These are phyloP conservation scores for Amiota mariae DNA, from an alignment of 2,888 invertebrate species.

Conservation along the genomic window DNA sequence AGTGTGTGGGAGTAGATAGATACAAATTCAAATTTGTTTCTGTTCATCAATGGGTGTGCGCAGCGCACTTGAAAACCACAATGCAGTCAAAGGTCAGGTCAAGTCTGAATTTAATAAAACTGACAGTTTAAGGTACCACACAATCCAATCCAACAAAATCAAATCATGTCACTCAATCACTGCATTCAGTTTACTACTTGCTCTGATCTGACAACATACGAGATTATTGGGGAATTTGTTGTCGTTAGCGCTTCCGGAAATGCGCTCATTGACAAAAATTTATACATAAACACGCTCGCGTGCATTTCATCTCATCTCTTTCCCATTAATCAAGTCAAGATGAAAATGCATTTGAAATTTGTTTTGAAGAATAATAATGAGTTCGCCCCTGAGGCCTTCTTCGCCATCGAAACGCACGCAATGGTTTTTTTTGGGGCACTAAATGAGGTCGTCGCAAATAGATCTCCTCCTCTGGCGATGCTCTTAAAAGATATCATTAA, in stretches of 20 bases:
- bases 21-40: conserved; percentile 31
- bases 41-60: conserved; percentile 33
- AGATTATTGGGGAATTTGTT: background rate
- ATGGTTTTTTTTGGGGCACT: conserved; percentile 9
- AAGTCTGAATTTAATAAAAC: conserved; percentile 29
- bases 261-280: conserved; percentile 56
- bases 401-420: background rate
- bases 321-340: conserved; percentile 2
- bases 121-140: too few relatives aligned
- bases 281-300: background rate
- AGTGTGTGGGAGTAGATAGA: background rate
- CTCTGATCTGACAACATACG: conserved; percentile 4
- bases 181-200: conserved; percentile 33
- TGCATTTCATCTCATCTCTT: background rate
- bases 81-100: conserved; percentile 35
- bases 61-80: conserved; percentile 28
- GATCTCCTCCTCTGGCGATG: too few relatives aligned
- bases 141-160: too few relatives aligned
- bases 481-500: too few relatives aligned
- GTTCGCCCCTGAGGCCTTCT: background rate
- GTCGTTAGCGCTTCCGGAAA: conserved; percentile 52
- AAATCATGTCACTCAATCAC: background rate
- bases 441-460: conserved; percentile 1
- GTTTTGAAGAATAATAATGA: background rate
- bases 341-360: conserved; percentile 1